Base-by-base conservation (phyloP, 2,797 vertebrate species). In the Chanos chanos region DNA sequence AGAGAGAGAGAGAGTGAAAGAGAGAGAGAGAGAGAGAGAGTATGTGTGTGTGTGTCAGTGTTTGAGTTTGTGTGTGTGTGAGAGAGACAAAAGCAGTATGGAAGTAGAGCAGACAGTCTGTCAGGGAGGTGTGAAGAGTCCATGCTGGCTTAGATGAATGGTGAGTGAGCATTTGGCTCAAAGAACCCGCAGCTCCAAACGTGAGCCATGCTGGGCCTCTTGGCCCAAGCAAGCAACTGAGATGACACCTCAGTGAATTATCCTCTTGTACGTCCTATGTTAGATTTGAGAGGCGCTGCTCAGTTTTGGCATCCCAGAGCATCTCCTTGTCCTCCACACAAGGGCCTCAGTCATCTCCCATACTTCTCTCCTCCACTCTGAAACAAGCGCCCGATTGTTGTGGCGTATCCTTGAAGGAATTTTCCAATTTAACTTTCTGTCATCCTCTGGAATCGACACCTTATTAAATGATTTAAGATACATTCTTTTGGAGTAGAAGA, bases 381-480 rank as follows among this genome's bases (percentile, higher is more conserved):
- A 71, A n/a, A 87, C 81, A 85, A 83, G 77, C 52, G 39, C 41
- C 27, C 41, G 66, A 86, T 86, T 87, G 81, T 87, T 80, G 80
- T 68, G 51, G 16, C 57, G 70, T 47, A 80, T 81, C 73, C 69
- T 77, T 68, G 56, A 48, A 78, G 81, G 83, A 85, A 81, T 84
- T 82, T 84, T 77, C 83, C 71, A 81, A 77, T 83, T 76, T 74
- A 77, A 76, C 72, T 75, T 83, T 77, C 78, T 78, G 82, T 80
- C 78, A 71, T 67, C 62, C 54, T 65, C 71, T 71, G 76, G 71
- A 83, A 84, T 83, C 70, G 51, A 80, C 79, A 81, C 77, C 74
- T 83, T 78, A 77, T 81, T 85, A 77, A 76, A 71, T 70, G n/a
- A n/a, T n/a, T n/a, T n/a, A n/a, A n/a, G n/a, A 73, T 64, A 67